Percentiles rank a stretch among this genome's conserved stretches.
These are phyloP conservation scores for Scomberomorus guttatus DNA, from an alignment of 2,797 vertebrate species.

Conservation along the genomic window DNA sequence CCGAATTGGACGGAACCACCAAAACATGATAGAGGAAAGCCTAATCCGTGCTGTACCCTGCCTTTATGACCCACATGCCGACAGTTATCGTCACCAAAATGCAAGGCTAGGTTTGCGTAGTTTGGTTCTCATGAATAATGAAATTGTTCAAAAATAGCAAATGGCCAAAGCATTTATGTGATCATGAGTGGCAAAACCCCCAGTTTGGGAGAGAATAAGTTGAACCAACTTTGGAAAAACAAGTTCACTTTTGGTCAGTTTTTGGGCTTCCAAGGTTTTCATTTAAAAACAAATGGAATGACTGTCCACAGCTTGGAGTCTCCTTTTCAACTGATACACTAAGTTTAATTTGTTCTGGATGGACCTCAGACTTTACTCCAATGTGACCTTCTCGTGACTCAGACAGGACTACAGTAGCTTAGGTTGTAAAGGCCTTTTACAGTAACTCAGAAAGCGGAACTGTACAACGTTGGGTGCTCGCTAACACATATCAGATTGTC, in stretches of 20 bases:
- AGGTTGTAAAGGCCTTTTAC: constrained; percentile 20
- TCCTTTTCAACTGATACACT: background rate
- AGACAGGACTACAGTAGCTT: background rate
- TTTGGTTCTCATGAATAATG: background rate
- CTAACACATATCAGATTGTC: constrained; percentile 72
- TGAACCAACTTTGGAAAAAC: background rate
- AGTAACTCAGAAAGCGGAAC: constrained; percentile 19
- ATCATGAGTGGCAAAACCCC: background rate
- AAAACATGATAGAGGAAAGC: background rate
- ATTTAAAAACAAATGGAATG: background rate
- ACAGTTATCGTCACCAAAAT: background rate
- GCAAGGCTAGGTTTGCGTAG: background rate
- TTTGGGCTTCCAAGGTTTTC: background rate
- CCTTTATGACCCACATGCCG: background rate
- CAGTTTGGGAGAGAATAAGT: no score
- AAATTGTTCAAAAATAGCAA: background rate
- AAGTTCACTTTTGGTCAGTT: background rate
- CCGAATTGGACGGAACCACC: background rate
- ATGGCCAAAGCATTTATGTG: background rate
- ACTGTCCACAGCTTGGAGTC: background rate
- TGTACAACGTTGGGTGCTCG: constrained; percentile 32
- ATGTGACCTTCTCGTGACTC: background rate
- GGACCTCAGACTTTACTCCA: background rate
- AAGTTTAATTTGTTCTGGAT: background rate
- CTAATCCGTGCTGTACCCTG: background rate